These are phyloP conservation scores for Mycetomoellerius zeteki DNA, from an alignment of 1,140 invertebrate genomes.

Conservation along the genomic window DNA sequence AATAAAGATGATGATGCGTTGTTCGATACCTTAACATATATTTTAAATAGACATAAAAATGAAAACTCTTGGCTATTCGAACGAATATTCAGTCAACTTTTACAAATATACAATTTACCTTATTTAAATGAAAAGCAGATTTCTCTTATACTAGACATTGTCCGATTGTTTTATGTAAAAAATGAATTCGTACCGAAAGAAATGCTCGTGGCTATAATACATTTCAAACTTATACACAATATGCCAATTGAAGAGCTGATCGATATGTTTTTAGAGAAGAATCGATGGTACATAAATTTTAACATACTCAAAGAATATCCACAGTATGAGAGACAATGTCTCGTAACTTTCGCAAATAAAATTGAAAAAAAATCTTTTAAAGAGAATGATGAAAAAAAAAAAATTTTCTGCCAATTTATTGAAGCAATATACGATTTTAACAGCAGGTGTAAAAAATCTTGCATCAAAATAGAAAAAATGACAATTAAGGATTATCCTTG, in stretches of 20 bases:
- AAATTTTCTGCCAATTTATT: background rate
- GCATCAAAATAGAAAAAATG: constrained; percentile 21
- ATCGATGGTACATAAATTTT: constrained; percentile 36
- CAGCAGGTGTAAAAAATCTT: background rate
- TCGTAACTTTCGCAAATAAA: constrained; percentile 46
- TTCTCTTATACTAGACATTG: constrained; percentile 70
- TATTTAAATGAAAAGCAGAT: constrained; percentile 54
- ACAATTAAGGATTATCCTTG: constrained; percentile 74
- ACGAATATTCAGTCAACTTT: constrained; percentile 54
- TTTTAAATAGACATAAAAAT: constrained; percentile 76
- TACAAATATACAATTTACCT: constrained; percentile 60
- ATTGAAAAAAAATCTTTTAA: constrained; percentile 18
- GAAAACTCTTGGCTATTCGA: constrained; percentile 69
- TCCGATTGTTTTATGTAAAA: constrained; percentile 66
- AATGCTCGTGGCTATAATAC: constrained; percentile 59
- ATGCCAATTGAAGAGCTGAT: constrained; percentile 63
- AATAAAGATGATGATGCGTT: constrained; percentile 78
- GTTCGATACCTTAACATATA: constrained; percentile 72
- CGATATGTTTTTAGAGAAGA: constrained; percentile 45
- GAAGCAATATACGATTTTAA: constrained; percentile 76
- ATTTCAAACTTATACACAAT: constrained; percentile 63
- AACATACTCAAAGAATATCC: constrained; percentile 69
- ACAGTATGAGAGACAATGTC: constrained; percentile 71
- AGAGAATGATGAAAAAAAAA: background rate
- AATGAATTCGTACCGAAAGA: background rate